Evolutionary conservation across 1,140 invertebrate species (phyloP), one percentile per base, ranked within the genome.

Genomic region (Drosophila sechellia): DNA sequence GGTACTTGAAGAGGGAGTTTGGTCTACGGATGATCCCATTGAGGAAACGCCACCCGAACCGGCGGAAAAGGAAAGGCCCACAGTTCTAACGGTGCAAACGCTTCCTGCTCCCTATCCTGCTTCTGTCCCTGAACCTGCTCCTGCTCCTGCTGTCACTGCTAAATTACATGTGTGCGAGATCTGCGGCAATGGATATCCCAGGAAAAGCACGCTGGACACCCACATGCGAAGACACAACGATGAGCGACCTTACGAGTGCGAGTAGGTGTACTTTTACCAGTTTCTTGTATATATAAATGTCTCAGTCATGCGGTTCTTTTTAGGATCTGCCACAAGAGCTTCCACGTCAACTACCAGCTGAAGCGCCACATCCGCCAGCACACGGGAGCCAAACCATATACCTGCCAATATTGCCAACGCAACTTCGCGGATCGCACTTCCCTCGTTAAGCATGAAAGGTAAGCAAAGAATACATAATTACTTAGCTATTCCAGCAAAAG

Each of bases 331-430:
- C 72, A 75, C 5, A 74, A 81, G 43, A 54, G 83, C 3, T 92
- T 92, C 34, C 81, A 91, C 53, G 77, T 91, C 6, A 91, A 92
- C 43, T 92, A 91, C 69, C 90, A 92, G 68, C 31, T 92, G n/a
- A 87, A 78, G 58, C 84, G 92, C 0, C 92, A 92, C 52, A 92
- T 92, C 20, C 77, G 90, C 3, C 80, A 90, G 53, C 91, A 92
- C 34, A 92, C 91, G 1, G 91, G 91, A 4, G 84, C 69, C 5
- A 80, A 86, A 53, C 96, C 96, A 0, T 96, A 96, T 91, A 94
- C 94, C 77, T 96, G 96, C 76, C 93, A 94, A 54, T 93, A 96
- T 27, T 96, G 96, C 87, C 93, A 95, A 50, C 93, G 96, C 3
- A 91, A 94, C 31, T 96, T 96, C 78, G 94, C 95, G 0, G 94